Conservation (phyloP, 2,113 vertebrate species). For the Pogona vitticeps region DNA sequence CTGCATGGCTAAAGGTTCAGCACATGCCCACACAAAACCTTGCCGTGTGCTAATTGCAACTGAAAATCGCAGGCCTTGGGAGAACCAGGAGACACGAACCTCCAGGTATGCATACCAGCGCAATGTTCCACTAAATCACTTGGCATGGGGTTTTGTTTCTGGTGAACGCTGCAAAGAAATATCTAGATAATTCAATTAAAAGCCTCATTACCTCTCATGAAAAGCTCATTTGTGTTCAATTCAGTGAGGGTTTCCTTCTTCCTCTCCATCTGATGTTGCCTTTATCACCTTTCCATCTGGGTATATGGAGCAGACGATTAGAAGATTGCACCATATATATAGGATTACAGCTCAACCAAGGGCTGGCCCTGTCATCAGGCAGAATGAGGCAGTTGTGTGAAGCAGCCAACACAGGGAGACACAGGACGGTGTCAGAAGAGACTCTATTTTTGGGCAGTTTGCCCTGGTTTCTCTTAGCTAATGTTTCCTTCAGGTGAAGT, state of each 20-base stretch:
- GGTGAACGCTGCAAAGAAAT: not conserved
- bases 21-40: not conserved
- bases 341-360: too few species aligned
- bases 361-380: too few species aligned
- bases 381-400: too few species aligned
- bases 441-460: too few species aligned
- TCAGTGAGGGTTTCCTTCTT: not conserved
- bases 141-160: not conserved
- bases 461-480: too few species aligned
- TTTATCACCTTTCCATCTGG: too few species aligned
- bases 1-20: not conserved
- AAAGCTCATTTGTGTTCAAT: not conserved
- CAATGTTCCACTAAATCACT: not conserved
- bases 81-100: not conserved
- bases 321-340: too few species aligned
- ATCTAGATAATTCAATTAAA: not conserved
- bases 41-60: not conserved
- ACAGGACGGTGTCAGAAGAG: too few species aligned
- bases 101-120: not conserved
- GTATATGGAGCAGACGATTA: too few species aligned
- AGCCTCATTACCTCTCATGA: not conserved
- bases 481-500: too few species aligned
- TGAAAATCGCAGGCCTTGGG: accelerated
- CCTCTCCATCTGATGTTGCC: not conserved
- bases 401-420: too few species aligned